Evolutionary conservation across 1,140 invertebrate genomes (phyloP), one percentile per base, ranked within the genome.

Genomic region (Cherax destructor): DNA sequence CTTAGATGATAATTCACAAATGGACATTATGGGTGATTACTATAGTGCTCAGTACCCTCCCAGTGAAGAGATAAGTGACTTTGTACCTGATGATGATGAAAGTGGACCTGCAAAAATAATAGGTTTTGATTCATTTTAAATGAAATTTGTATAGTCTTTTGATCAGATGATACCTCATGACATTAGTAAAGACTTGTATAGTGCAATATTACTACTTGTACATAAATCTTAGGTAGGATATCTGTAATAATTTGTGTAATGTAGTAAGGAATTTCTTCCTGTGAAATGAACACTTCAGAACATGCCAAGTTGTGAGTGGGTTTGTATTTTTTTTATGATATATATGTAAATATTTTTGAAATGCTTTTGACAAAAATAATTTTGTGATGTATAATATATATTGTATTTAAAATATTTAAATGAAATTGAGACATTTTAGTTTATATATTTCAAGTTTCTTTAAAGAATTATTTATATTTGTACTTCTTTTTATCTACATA

Each of bases 81-180:
- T 90, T 78, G 88, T 90, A 84, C 88, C 88, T 84, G 88, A 90
- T 18, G 88, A 90, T 83, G 88, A 90, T 77, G 88, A 90, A 47
- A 90, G 76, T 83, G 88, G 88, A 76, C 88, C 88, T 78, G 88
- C 88, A 61, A 90, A 90, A 61, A 90, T 90, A 56, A 90, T 90
- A 76, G 88, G 81, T n/a, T 90, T 90, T 84, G 88, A 90, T 84
- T 90, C 88, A 61, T 90, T 90, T 90, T 90, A 90, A 90, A 61
- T 76, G 80, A 56, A n/a, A 83, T 84, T 84, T 90, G 24, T 52
- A 13, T 90, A 90, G 88, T 81, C 30, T 76, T 84, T 59, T 41
- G 56, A 86, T 86, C 77, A 81, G 78, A 56, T 90, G 52, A 78
- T 90, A 90, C 88, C 88, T 90, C 88, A 90, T 77, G 69, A 76